Percentiles rank a stretch among this genome's conserved stretches.
These are phyloP conservation scores for Xiphophorus birchmanni DNA, from an alignment of 2,797 vertebrate species.

Conservation along the genomic window DNA sequence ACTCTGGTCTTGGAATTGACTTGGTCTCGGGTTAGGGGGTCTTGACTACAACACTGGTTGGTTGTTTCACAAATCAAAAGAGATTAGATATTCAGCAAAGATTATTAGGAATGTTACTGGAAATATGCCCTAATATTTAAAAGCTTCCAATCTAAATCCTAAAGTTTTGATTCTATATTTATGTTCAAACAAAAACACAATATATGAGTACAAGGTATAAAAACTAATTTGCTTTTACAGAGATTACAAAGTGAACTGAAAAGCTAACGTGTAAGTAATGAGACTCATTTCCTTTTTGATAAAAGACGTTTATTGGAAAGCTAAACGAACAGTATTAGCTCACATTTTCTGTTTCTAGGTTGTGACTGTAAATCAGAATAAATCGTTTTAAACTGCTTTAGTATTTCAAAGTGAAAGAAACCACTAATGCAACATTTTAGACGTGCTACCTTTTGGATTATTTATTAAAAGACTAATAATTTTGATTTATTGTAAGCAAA, in stretches of 20 bases:
- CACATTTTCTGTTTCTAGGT: not conserved
- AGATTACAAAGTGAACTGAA: not conserved
- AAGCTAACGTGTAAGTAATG: not conserved
- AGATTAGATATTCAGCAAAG: not conserved
- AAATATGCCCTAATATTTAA: not conserved
- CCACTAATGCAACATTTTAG: not conserved
- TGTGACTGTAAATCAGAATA: not conserved
- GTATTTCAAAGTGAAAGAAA: not conserved
- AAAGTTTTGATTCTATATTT: not conserved
- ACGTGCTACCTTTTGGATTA: not conserved
- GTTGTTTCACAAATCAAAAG: not conserved
- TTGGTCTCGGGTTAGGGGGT: too few relatives aligned
- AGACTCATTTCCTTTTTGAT: not conserved
- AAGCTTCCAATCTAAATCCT: not conserved
- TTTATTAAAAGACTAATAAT: not conserved
- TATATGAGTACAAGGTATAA: not conserved
- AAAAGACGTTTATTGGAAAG: not conserved
- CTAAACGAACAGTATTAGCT: not conserved
- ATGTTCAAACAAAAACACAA: not conserved
- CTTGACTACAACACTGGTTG: too few relatives aligned
- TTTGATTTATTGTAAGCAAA: not conserved
- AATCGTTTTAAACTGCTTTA: not conserved
- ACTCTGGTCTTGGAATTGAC: too few relatives aligned
- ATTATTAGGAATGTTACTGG: not conserved
- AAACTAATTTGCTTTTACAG: not conserved